phyloP scores from a whole-genome alignment of 2,888 invertebrate species.

The Chelonus formosanus region DNA sequence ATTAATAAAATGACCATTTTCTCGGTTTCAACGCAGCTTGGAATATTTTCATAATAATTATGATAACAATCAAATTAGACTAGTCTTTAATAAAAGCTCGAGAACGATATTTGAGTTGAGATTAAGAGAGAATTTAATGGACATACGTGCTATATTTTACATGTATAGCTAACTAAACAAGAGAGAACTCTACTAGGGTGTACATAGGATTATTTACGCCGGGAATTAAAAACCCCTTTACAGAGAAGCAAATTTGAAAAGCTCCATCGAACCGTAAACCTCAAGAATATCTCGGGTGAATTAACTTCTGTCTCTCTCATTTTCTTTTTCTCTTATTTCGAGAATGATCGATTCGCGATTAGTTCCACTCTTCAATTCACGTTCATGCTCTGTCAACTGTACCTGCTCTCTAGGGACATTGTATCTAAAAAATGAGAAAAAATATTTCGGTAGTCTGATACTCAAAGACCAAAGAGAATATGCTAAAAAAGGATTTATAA shows the following conservation, averaged over 20 bases:
- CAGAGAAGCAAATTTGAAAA: conserved; percentile 46
- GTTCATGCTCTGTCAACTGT: conserved; percentile 48
- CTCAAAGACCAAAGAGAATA: not conserved
- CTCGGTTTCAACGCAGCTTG: too few species aligned
- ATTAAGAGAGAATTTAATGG: conserved; percentile 8
- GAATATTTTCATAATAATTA: too few species aligned
- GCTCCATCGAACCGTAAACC: conserved; percentile 45
- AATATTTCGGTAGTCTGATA: not conserved
- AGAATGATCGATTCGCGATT: conserved; percentile 48
- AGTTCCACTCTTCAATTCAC: conserved; percentile 49
- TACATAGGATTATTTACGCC: conserved; percentile 40
- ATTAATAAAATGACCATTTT: too few species aligned
- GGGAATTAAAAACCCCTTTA: conserved; percentile 48
- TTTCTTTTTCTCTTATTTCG: conserved; percentile 5
- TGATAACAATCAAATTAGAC: too few species aligned
- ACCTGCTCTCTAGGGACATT: conserved; percentile 47
- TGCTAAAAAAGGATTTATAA: conserved; percentile 5
- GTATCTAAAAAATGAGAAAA: conserved; percentile 14
- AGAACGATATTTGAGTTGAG: not conserved
- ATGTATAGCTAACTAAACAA: not conserved
- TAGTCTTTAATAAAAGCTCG: too few species aligned
- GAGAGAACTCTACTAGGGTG: not conserved
- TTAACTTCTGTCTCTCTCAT: not conserved
- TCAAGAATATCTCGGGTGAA: conserved; percentile 34
- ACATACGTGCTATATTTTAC: conserved; percentile 1